Evolutionary conservation across 1,140 invertebrate genomes (phyloP).

Genomic region (Drosophila kurseongensis): DNA sequence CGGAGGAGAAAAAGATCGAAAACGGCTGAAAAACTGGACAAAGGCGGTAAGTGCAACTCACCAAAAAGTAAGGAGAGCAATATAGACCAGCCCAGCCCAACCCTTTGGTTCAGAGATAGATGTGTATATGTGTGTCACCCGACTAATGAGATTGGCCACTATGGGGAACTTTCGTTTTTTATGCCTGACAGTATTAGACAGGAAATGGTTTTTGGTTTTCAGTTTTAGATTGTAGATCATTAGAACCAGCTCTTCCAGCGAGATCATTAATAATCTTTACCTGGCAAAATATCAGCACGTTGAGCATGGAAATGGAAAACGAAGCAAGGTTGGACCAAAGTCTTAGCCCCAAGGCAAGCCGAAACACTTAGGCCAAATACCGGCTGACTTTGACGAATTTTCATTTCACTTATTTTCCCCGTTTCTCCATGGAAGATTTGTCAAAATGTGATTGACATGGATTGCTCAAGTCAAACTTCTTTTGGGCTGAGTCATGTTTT

Average conservation of each 20-base stretch:
- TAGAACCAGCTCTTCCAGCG: slow-evolving; percentile 54
- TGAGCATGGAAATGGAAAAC: slow-evolving; percentile 31
- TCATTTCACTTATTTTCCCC: slow-evolving; percentile 32
- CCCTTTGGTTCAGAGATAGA: slow-evolving; percentile 15
- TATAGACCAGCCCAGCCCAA: slow-evolving; percentile 40
- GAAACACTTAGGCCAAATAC: slow-evolving; percentile 5
- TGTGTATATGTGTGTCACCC: slow-evolving; percentile 66
- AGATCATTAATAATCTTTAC: slow-evolving; percentile 61
- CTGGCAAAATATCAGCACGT: slow-evolving; percentile 49
- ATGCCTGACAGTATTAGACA: slow-evolving; percentile 55
- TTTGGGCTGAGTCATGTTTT: slow-evolving; percentile 51
- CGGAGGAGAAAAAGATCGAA: slow-evolving; percentile 13
- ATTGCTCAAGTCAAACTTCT: slow-evolving; percentile 31
- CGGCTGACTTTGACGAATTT: slow-evolving; percentile 21
- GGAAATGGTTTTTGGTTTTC: slow-evolving; percentile 59
- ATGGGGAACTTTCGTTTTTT: slow-evolving; percentile 68
- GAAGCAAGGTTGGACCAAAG: slow-evolving; percentile 49
- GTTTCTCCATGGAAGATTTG: slow-evolving; percentile 23
- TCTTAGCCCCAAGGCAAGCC: slow-evolving; percentile 3
- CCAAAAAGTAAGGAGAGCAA: slow-evolving; percentile 37
- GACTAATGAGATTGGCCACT: slow-evolving; percentile 55
- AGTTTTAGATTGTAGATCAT: slow-evolving; percentile 53
- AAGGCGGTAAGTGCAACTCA: slow-evolving; percentile 59
- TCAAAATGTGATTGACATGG: slow-evolving; percentile 50
- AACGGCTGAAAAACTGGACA: slow-evolving; percentile 62